Evolutionary conservation across 2,797 vertebrate genomes (phyloP).

Genomic region (Sebastes trivittatus): DNA sequence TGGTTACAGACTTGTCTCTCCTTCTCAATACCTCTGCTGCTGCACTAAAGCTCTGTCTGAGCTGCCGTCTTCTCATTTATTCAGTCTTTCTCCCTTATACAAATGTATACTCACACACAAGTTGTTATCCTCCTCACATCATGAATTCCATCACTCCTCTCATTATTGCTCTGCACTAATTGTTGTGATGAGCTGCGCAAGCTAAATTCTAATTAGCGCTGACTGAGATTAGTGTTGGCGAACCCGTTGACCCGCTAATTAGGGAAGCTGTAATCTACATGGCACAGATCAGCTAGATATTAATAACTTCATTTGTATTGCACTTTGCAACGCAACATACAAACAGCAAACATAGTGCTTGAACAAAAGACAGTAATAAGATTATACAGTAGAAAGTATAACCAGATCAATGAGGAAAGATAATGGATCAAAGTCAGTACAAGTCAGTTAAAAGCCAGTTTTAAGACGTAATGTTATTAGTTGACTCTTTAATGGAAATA

Average conservation of each 20-base stretch:
- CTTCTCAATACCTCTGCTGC: not conserved
- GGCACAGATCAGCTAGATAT: constrained; percentile 2
- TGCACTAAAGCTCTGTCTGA: not conserved
- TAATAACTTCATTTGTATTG: not conserved
- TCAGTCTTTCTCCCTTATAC: not conserved
- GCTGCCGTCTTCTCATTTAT: constrained; percentile 4
- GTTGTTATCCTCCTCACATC: not conserved
- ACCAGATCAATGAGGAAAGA: not conserved
- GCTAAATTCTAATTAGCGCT: constrained; percentile 57
- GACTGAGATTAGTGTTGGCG: constrained; percentile 32
- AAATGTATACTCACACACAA: not conserved
- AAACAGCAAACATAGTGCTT: not conserved
- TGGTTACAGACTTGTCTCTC: not conserved
- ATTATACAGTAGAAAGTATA: not conserved
- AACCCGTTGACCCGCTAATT: constrained; percentile 20
- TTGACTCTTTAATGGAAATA: too few species aligned
- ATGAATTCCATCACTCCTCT: constrained; percentile 21
- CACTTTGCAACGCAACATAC: not conserved
- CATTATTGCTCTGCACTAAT: constrained; percentile 57
- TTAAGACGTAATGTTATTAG: too few species aligned
- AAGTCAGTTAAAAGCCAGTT: too few species aligned
- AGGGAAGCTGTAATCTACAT: constrained; percentile 14
- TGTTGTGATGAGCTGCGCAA: constrained; percentile 56
- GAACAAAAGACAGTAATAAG: not conserved
- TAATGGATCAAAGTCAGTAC: too few species aligned